A percentile compares a stretch with the other conserved stretches of the same genome.
These are phyloP conservation scores for Gymnorhina tibicen DNA, from an alignment of 2,113 vertebrate species.

Conservation along the genomic window DNA sequence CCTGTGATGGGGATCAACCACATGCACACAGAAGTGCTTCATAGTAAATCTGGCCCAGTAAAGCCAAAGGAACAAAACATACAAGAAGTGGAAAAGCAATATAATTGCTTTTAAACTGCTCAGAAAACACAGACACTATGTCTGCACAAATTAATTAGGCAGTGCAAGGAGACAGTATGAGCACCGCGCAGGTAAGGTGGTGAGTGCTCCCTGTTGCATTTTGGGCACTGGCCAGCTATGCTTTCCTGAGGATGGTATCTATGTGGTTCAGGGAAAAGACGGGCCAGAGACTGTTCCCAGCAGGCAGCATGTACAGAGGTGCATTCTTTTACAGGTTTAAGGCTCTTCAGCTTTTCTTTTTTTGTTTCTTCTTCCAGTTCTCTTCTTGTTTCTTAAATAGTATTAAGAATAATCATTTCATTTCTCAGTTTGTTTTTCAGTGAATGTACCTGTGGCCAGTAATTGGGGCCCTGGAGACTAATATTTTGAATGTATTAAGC, in stretches of 20 bases:
- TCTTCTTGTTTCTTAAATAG: not conserved
- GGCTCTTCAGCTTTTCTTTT: not conserved
- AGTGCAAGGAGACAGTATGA: not conserved
- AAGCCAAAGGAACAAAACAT: not conserved
- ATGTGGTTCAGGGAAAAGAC: not conserved
- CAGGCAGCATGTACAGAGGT: not conserved
- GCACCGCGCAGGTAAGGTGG: not conserved
- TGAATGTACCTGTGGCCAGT: not conserved
- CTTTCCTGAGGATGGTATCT: not conserved
- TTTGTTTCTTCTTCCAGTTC: not conserved
- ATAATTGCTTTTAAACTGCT: not conserved
- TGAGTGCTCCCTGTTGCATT: not conserved
- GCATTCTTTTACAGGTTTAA: not conserved
- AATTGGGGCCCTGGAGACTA: not conserved
- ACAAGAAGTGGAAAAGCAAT: not conserved
- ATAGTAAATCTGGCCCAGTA: not conserved
- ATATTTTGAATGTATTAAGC: not conserved
- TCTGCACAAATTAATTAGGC: not conserved
- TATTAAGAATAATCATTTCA: not conserved
- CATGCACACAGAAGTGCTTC: not conserved
- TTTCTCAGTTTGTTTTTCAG: not conserved
- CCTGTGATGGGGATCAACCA: not conserved
- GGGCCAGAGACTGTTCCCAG: not conserved
- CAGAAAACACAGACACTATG: not conserved
- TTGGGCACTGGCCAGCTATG: not conserved